Base-by-base conservation (phyloP, 2,888 invertebrate genomes). In the Microctonus hyperodae region DNA sequence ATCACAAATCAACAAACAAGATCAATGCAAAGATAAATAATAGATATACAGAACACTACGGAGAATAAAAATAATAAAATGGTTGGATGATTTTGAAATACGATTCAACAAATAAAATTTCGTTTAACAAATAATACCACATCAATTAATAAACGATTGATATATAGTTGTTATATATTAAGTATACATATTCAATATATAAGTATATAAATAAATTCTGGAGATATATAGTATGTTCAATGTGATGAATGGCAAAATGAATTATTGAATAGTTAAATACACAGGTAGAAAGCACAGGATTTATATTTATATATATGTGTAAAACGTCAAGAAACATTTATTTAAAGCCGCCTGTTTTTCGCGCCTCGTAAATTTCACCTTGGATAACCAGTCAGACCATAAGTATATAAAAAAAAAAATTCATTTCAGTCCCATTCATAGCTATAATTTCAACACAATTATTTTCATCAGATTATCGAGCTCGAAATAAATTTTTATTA, bases 251-350 rank as follows among this genome's bases (percentile, higher is more conserved):
- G 78, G 78, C 76, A 75, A 79, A 75, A 79, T 79, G 79, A 80
- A 79, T 79, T 79, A 80, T 80, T 78, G 79, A 80, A 79, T 80
- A 78, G 79, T 80, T 78, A 79, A 80, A 79, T 76, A 80, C 78
- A 78, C 78, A 79, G 77, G 75, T 76, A 74, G 53, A 53, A 55
- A 55, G 61, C 56, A 48, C 55, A 51, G 35, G 28, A 63, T 50
- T 31, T 20, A 61, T 44, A n/a, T 13, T 13, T 11, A 51, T 23
- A n/a, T 48, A 23, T 31, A 28, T 44, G 25, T 35, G n/a, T n/a
- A n/a, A 31, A 33, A 51, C 20, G 23, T 28, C n/a, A 60, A 44
- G 28, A 25, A 28, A 51, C 62, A 28, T 23, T 35, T 44, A 44
- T 44, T 22, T 56, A 63, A 63, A 63, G 40, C 57, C 57, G 63